A percentile compares a stretch with the other conserved stretches of the same genome.
phyloP scores from a whole-genome alignment of 1,140 invertebrate genomes.

The Ephestia elutella region DNA sequence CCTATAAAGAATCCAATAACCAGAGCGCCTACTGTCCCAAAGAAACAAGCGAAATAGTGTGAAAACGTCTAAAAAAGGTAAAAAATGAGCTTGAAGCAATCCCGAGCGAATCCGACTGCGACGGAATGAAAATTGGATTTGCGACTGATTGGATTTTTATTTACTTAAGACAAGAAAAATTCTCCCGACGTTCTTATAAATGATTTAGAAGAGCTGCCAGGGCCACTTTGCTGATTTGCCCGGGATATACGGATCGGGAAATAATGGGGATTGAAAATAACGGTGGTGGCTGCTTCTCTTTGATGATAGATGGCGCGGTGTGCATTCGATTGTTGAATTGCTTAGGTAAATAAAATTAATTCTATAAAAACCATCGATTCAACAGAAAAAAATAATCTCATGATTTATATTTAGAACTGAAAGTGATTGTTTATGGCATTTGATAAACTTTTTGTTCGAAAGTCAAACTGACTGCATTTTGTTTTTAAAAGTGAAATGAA shows the following conservation, averaged over 20 bases:
- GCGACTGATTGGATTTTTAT: slow-evolving; percentile 72
- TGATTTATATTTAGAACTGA: too few relatives aligned
- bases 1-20: slow-evolving; percentile 8
- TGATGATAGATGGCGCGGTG: too few relatives aligned
- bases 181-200: slow-evolving; percentile 62
- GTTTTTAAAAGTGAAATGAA: too few relatives aligned
- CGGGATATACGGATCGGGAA: slow-evolving; percentile 8
- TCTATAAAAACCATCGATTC: too few relatives aligned
- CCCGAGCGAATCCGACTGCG: slow-evolving; percentile 56
- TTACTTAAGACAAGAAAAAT: slow-evolving; percentile 74
- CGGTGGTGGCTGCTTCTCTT: background rate
- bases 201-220: slow-evolving; percentile 41
- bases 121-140: slow-evolving; percentile 73
- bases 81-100: slow-evolving; percentile 53
- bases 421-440: too few relatives aligned
- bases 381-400: too few relatives aligned
- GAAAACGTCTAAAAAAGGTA: slow-evolving; percentile 47
- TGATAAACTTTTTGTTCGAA: too few relatives aligned
- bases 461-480: too few relatives aligned
- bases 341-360: too few relatives aligned
- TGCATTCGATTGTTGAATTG: too few relatives aligned
- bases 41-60: slow-evolving; percentile 44
- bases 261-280: background rate
- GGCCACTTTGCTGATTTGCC: slow-evolving; percentile 51
- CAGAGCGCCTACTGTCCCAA: slow-evolving; percentile 18